Evolutionary conservation across 2,888 invertebrate species (phyloP), one percentile per base, ranked within the genome.

Genomic region (Lasius platythorax): DNA sequence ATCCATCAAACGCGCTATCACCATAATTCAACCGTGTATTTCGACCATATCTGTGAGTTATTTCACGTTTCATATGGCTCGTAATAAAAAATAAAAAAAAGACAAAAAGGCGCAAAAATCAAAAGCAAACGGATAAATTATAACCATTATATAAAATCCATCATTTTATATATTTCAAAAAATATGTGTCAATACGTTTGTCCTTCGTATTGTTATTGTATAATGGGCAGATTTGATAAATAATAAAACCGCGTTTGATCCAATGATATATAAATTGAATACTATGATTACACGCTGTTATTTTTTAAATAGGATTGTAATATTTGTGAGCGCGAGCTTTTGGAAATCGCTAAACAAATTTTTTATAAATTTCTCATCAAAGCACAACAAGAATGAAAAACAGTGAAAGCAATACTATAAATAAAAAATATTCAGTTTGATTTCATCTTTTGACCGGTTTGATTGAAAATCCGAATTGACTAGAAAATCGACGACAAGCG

Each of bases 21-120:
- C 72, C 72, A 81, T 81, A 81, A 81, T 81, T 81, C 79, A 81
- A 72, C 61, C 72, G 72, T 61, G 46, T 61, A 72, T 81, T 81
- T 81, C 72, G 61, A 81, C 72, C 61, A 33, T 79, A 79, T 79
- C 79, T 61, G 46, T 72, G 79, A 81, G 72, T 81, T 81, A 81
- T 81, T 81, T 81, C 72, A 63, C 23, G 61, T 81, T 72, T 28
- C 46, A 46, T 72, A 46, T 18, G 46, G 61, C 46, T 63, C 58
- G 79, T 61, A 72, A 81, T 72, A 81, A 70, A 70, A 72, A 72
- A 81, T 72, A 81, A 70, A 70, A 72, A 30, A 72, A 61, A 61
- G 33, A 72, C 70, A 72, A 72, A 72, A 63, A 37, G 4, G 33
- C 23, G 9, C 23, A 72, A 79, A 76, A 79, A 58, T 72, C 46